Conservation (phyloP, 1,140 invertebrate species). For the Drosophila sucinea region DNA sequence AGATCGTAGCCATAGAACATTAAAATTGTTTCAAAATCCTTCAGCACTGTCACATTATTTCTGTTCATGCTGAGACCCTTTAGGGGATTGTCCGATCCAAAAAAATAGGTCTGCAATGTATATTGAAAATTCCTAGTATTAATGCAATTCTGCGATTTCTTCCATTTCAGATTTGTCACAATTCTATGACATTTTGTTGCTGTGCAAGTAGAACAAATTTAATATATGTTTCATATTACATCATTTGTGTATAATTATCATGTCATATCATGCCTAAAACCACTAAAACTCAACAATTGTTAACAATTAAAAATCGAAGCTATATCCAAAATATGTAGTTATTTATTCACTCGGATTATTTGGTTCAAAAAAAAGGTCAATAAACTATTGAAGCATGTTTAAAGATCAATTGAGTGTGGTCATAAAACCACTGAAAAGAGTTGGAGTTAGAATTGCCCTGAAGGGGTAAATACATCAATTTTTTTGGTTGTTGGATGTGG, state of each 20-base stretch:
- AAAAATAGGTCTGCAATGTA: conserved; percentile 89
- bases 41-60: conserved; percentile 88
- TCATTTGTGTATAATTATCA: conserved; percentile 4
- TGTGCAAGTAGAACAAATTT: conserved; percentile 18
- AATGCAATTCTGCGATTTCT: not conserved
- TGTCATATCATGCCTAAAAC: conserved; percentile 7
- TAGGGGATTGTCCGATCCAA: conserved; percentile 90
- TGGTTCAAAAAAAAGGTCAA: conserved; percentile 53
- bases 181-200: not conserved
- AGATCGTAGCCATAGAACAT: conserved; percentile 91
- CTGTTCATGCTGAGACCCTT: conserved; percentile 90
- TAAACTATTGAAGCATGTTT: conserved; percentile 59
- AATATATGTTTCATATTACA: conserved; percentile 1
- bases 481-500: conserved; percentile 15
- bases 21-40: conserved; percentile 88
- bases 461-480: conserved; percentile 29
- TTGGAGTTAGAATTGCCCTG: conserved; percentile 28
- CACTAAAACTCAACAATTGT: conserved; percentile 14
- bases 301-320: conserved; percentile 58
- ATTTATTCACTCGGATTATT: conserved; percentile 42
- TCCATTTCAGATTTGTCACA: not conserved
- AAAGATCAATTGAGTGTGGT: conserved; percentile 43
- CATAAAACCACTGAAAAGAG: conserved; percentile 16
- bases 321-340: conserved; percentile 42
- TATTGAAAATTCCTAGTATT: not conserved